Percentiles rank a stretch among this genome's conserved stretches.
These are phyloP conservation scores for Popillia japonica DNA, from an alignment of 1,140 invertebrate species.

Conservation along the genomic window DNA sequence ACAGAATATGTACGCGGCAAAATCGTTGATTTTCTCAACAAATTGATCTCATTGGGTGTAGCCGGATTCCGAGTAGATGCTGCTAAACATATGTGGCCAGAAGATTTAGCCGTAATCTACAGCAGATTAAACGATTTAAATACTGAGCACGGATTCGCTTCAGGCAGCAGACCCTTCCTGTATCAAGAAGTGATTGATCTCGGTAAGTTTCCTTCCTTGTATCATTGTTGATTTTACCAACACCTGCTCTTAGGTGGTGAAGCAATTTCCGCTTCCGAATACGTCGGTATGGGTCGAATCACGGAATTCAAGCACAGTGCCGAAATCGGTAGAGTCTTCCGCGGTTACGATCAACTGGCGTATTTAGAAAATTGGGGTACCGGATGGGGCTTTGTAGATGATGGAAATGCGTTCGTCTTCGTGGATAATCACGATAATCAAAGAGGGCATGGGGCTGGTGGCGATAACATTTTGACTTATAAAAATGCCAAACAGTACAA, in stretches of 20 bases:
- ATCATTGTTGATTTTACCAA: background rate
- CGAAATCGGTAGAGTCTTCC: slow-evolving; percentile 67
- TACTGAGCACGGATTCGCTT: slow-evolving; percentile 67
- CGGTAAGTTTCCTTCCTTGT: background rate
- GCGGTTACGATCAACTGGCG: slow-evolving; percentile 59
- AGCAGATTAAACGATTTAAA: slow-evolving; percentile 69
- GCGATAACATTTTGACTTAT: slow-evolving; percentile 64
- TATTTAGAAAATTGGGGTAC: slow-evolving; percentile 57
- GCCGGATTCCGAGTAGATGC: slow-evolving; percentile 80
- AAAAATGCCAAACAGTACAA: slow-evolving; percentile 68
- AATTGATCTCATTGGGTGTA: slow-evolving; percentile 77
- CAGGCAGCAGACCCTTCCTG: slow-evolving; percentile 70
- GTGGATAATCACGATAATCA: slow-evolving; percentile 70
- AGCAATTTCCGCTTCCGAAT: slow-evolving; percentile 70
- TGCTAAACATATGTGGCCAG: slow-evolving; percentile 85
- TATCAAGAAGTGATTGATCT: slow-evolving; percentile 86
- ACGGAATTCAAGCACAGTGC: slow-evolving; percentile 78
- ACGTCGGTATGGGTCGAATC: slow-evolving; percentile 71
- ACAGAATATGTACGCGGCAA: slow-evolving; percentile 72
- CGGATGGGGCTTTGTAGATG: slow-evolving; percentile 64
- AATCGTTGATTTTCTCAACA: slow-evolving; percentile 76
- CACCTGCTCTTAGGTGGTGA: slow-evolving; percentile 64
- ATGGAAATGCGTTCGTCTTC: slow-evolving; percentile 66
- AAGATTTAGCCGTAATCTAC: slow-evolving; percentile 70
- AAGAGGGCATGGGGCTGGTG: slow-evolving; percentile 56